phyloP scores from a whole-genome alignment of 2,888 invertebrate species.

The Pyrgus malvae region DNA sequence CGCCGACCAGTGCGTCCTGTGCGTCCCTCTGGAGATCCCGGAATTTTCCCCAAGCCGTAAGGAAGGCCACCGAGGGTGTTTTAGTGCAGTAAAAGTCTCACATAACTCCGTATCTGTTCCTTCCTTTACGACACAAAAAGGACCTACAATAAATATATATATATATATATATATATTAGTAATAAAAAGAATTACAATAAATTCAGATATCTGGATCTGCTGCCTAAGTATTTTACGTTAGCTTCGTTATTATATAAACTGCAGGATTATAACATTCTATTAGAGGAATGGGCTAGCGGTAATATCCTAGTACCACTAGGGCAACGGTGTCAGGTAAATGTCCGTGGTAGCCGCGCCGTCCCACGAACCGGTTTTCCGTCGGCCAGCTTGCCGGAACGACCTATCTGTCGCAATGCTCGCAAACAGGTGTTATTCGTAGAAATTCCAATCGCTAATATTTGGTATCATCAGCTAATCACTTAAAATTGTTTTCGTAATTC shows the following conservation, averaged over 20 bases:
- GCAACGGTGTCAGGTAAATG: constrained; percentile 58
- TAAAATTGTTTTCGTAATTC: background rate
- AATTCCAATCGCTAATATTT: constrained; percentile 53
- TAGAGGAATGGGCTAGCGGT: constrained; percentile 46
- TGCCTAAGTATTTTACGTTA: background rate
- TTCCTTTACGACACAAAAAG: too few species aligned
- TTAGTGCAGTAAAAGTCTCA: too few species aligned
- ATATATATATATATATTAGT: too few species aligned
- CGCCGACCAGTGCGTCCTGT: too few species aligned
- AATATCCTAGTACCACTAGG: constrained; percentile 60
- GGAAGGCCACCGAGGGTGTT: too few species aligned
- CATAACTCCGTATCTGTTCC: too few species aligned
- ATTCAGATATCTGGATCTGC: too few species aligned
- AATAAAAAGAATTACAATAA: too few species aligned
- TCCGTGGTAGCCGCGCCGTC: constrained; percentile 28
- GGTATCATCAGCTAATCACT: constrained; percentile 15
- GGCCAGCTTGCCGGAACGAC: constrained; percentile 41
- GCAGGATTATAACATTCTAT: constrained; percentile 1
- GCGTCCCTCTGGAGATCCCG: too few species aligned
- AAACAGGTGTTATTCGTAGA: constrained; percentile 69
- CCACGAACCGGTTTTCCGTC: constrained; percentile 65
- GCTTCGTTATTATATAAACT: background rate
- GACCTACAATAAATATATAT: too few species aligned
- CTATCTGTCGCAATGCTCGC: constrained; percentile 59
- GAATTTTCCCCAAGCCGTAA: too few species aligned